Base-by-base conservation (phyloP, 2,797 vertebrate genomes). In the Lagorchestes hirsutus region DNA sequence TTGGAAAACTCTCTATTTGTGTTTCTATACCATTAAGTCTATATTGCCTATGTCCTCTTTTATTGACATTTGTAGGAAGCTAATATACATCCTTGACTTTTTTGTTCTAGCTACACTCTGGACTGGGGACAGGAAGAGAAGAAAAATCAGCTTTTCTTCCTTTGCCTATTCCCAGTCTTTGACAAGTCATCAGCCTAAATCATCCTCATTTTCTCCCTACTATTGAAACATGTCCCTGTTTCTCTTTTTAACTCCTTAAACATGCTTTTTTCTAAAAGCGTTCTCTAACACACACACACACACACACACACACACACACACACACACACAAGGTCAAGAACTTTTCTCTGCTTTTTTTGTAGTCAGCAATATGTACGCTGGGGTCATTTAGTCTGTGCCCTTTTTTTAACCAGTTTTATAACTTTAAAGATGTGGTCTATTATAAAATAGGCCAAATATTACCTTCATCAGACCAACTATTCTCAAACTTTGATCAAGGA, bases 71-170 rank as follows among this genome's bases (percentile, higher is more conserved):
- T 46, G 0, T 13, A 31, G 58, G 54, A 91, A 4, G 13, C n/a
- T 40, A 62, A 54, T 55, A 55, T 50, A 54, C 31, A 1, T 91
- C 9, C 40, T 24, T 28, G n/a, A 0, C 12, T 2, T 0, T 0
- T 14, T n/a, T 50, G 55, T 56, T 93, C 5, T 9, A 34, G 5
- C 8, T 0, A 0, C 27, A 55, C 18, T 52, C 2, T 2, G 52
- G 82, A 54, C 18, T 0, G 3, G 52, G 46, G 6, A 5, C 0
- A 8, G 46, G 55, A 13, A 1, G 31, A 1, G 5, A 59, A 54
- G 31, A 28, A 40, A 27, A 0, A 0, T n/a, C 13, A 8, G 31
- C 24, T 82, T 46, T 1, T 0, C 16, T 92, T 90, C 57, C 28
- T 1, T 40, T 28, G 59, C 12, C 52, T 55, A 54, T n/a, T 6